Base-by-base conservation (phyloP, 2,888 invertebrate species). In the Luperina nickerlii region DNA sequence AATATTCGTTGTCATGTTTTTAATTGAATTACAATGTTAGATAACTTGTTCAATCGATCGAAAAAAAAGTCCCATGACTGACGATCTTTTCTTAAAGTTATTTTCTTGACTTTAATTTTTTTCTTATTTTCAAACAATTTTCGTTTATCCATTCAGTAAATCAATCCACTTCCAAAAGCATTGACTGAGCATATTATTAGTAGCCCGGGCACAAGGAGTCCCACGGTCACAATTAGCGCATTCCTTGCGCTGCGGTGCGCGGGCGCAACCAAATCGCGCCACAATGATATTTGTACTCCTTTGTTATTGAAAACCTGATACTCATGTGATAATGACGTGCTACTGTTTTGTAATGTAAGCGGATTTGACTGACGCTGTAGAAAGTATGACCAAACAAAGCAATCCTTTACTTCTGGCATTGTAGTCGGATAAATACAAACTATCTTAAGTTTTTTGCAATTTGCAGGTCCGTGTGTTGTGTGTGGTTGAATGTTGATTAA, bases 281-380 rank as follows among this genome's bases (percentile, higher is more conserved):
- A 85, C 88, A 88, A 88, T 88, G 89, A 89, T 85, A 89, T 85
- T 87, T 89, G 77, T 78, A 60, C 75, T 63, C 76, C 73, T 76
- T 88, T 85, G 88, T 88, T 88, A 89, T 88, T 87, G 89, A 79
- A 81, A 85, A 83, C 76, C 65, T 8, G 88, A 88, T 82, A 82
- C 83, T 38, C 85, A 83, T 85, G 87, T 84, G 79, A 80, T 87
- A 87, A 66, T 87, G 84, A 78, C 73, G 73, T 70, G 20, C 51
- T 27, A 60, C 57, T 83, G 84, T 79, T 71, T 87, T 76, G 76
- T 78, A 76, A 83, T 62, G 38, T 42, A 69, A 78, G 69, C 60
- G 18, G 70, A 62, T 66, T 67, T 57, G 5, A 63, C 62, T 74
- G 73, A 45, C 54, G 27, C 24, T 76, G 57, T 42, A 27, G 66